Base-by-base conservation (phyloP, 2,888 invertebrate genomes). In the Boloria selene region DNA sequence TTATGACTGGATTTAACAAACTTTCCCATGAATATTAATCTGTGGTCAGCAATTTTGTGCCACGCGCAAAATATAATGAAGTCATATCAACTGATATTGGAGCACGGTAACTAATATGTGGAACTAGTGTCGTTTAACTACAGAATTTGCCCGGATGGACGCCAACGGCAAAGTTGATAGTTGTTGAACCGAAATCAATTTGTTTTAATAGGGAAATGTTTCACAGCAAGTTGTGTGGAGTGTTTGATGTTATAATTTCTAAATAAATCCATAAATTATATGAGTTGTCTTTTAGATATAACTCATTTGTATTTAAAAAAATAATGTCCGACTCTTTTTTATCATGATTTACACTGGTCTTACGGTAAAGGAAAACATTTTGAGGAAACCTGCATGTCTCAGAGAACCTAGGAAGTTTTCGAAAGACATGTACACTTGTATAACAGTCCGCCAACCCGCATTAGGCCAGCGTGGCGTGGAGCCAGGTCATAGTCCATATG, bases 121-220 rank as follows among this genome's bases (percentile, higher is more conserved):
- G 7, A 61, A 65, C 58, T 65, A 58, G 65, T 53, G 51, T 64
- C 58, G 56, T 49, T 56, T 56, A 51, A 63, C 63, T 64, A 58
- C 45, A 31, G 45, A 59, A 64, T 59, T 52, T 26, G 51, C 50
- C 64, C 58, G 58, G 52, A 52, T 59, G 42, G 22, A 26, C 56
- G 51, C 45, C 52, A 47, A 51, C 50, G 59, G 59, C 59, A 50
- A 59, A 64, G 64, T 64, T 64, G 50, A 59, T 47, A 52, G 47
- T 64, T 53, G 52, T 59, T 64, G 51, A 38, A 64, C 64, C 64
- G 58, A 64, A 64, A 64, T 64, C 64, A 64, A 64, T 64, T 64
- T 52, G 47, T 58, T 56, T 31, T 58, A 52, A 64, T 58, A 59
- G 58, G 64, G 16, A 64, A 59, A 64, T 59, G 58, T 58, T 45